Evolutionary conservation across 2,797 vertebrate species (phyloP), one percentile per base, ranked within the genome.

Genomic region (Cheirogaleus major): DNA sequence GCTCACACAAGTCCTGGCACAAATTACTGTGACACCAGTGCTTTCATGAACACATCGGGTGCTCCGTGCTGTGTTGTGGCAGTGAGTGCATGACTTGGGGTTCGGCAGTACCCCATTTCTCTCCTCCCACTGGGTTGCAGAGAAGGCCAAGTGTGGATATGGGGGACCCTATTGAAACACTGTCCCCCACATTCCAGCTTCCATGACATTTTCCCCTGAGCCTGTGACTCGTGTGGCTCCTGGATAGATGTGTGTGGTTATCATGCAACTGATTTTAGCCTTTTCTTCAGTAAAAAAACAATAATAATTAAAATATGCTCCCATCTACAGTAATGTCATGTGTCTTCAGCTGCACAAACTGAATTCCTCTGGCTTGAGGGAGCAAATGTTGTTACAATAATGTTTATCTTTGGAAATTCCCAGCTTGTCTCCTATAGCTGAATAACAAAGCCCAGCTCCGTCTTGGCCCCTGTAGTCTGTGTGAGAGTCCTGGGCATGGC

Each of bases 321-420:
- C 2, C 25, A 61, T 55, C 10, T 79, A 61, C 72, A 5, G 5
- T 50, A 27, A 48, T 61, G 10, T 20, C 17, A n/a, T 59, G 14
- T 32, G 15, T 76, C 17, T 75, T 63, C 23, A 86, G 25, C 59
- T 38, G 9, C 7, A 50, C 9, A 13, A 61, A 90, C 3, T 59
- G 30, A 69, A 52, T 55, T 90, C 4, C 32, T 90, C 22, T 78
- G 63, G 69, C 18, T 92, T 38, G 22, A 65, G n/a, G 50, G 20
- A 96, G 18, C 10, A 87, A 61, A 63, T 70, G 32, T 50, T 78
- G 80, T 67, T 41, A 80, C 87, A 90, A n/a, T 69, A 25, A 65
- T 23, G 50, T 15, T 57, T 43, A 35, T 48, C 83, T 92, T 75
- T 76, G 22, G 11, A 57, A 67, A 55, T 57, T 38, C n/a, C 52